These are phyloP conservation scores for Nephrotoma guestfalica DNA, from an alignment of 2,888 invertebrate genomes.

Conservation along the genomic window DNA sequence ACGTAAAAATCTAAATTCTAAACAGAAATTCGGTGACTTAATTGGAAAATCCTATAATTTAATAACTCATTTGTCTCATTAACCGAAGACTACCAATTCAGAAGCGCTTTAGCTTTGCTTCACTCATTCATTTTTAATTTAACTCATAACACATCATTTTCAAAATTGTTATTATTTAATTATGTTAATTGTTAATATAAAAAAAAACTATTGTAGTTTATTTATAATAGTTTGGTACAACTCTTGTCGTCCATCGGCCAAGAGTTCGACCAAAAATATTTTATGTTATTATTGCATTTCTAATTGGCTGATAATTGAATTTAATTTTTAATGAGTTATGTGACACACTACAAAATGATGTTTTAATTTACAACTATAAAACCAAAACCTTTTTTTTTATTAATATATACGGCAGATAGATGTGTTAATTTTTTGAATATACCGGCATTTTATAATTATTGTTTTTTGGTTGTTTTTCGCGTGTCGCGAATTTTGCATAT, in stretches of 20 bases:
- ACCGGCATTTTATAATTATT: not conserved
- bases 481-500: not conserved
- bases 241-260: not conserved
- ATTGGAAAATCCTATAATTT: not conserved
- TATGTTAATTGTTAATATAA: not conserved
- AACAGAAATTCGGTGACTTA: not conserved
- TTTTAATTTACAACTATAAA: not conserved
- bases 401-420: not conserved
- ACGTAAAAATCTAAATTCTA: not conserved
- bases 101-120: slow-evolving; percentile 2
- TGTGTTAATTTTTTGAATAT: not conserved
- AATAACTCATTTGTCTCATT: not conserved
- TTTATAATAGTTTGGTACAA: not conserved
- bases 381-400: not conserved
- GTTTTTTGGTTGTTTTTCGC: too few relatives aligned
- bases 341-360: not conserved
- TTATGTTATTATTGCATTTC: not conserved
- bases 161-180: not conserved
- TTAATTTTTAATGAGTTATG: not conserved
- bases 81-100: not conserved
- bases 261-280: not conserved
- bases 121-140: not conserved
- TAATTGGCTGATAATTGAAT: not conserved
- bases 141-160: not conserved
- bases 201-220: not conserved